Conservation (phyloP, 2,888 invertebrate genomes). For the Patella depressa region DNA sequence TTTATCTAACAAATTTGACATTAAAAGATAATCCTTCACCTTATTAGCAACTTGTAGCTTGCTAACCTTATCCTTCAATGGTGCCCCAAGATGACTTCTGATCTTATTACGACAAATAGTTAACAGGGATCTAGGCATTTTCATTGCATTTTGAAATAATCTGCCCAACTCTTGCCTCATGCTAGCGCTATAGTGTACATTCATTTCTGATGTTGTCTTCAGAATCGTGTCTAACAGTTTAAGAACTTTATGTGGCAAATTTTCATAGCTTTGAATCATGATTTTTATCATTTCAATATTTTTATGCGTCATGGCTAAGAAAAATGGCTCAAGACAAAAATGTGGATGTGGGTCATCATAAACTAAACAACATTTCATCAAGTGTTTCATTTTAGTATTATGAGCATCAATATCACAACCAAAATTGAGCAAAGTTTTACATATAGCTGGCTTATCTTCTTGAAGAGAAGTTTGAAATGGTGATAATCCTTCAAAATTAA, state of each 20-base stretch:
- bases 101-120: slow-evolving; percentile 59
- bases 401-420: slow-evolving; percentile 66
- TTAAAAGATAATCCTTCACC: slow-evolving; percentile 61
- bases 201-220: slow-evolving; percentile 50
- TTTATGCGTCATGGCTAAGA: slow-evolving; percentile 63
- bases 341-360: slow-evolving; percentile 67
- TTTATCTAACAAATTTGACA: slow-evolving; percentile 53
- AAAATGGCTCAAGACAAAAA: slow-evolving; percentile 67
- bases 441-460: slow-evolving; percentile 53
- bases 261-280: slow-evolving; percentile 58
- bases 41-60: slow-evolving; percentile 57
- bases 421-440: slow-evolving; percentile 56
- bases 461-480: slow-evolving; percentile 62
- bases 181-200: slow-evolving; percentile 47
- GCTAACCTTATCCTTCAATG: slow-evolving; percentile 50
- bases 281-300: slow-evolving; percentile 59
- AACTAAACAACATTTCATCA: slow-evolving; percentile 58
- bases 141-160: slow-evolving; percentile 49
- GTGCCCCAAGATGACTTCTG: slow-evolving; percentile 49
- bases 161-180: slow-evolving; percentile 51
- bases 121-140: slow-evolving; percentile 54
- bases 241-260: slow-evolving; percentile 51
- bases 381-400: slow-evolving; percentile 42
- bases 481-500: slow-evolving; percentile 59
- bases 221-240: slow-evolving; percentile 56